A percentile compares a stretch with the other conserved stretches of the same genome.
Evolutionary conservation across 2,113 vertebrate genomes (phyloP).

Genomic region (Coturnix japonica): DNA sequence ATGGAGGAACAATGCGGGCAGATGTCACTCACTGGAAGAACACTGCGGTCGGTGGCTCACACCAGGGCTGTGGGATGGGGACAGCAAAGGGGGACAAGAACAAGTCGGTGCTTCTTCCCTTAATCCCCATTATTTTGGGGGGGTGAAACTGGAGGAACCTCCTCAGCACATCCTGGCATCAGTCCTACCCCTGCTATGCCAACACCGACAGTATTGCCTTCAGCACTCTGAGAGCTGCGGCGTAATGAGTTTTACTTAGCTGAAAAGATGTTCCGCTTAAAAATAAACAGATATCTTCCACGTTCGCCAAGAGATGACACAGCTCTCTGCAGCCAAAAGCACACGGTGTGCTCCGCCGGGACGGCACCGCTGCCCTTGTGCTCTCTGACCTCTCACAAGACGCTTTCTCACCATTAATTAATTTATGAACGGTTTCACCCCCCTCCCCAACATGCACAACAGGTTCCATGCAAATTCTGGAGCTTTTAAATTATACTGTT

Average conservation of each 20-base stretch:
- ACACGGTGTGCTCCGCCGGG: constrained; percentile 34
- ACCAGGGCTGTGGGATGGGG: neutral
- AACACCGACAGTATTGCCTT: constrained; percentile 27
- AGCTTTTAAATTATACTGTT: constrained; percentile 87
- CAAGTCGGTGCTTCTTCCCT: neutral
- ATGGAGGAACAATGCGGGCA: neutral
- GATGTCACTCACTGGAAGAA: neutral
- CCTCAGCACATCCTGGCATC: constrained; percentile 36
- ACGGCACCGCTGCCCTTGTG: neutral
- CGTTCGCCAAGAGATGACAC: constrained; percentile 47
- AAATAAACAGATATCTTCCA: constrained; percentile 53
- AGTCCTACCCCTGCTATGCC: neutral
- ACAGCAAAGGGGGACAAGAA: neutral
- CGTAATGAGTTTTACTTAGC: constrained; percentile 47
- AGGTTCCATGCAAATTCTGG: constrained; percentile 83
- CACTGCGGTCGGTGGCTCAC: neutral
- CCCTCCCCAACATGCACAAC: constrained; percentile 70
- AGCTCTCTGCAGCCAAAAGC: constrained; percentile 59
- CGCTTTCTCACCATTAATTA: constrained; percentile 58
- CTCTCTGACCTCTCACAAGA: constrained; percentile 45
- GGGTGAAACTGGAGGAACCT: neutral
- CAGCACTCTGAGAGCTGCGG: constrained; percentile 40
- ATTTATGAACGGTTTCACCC: constrained; percentile 45
- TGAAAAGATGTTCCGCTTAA: constrained; percentile 60
- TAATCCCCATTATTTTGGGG: neutral